A percentile compares a stretch with the other conserved stretches of the same genome.
phyloP scores from a whole-genome alignment of 2,797 vertebrate species.

The Falco rusticolus region DNA sequence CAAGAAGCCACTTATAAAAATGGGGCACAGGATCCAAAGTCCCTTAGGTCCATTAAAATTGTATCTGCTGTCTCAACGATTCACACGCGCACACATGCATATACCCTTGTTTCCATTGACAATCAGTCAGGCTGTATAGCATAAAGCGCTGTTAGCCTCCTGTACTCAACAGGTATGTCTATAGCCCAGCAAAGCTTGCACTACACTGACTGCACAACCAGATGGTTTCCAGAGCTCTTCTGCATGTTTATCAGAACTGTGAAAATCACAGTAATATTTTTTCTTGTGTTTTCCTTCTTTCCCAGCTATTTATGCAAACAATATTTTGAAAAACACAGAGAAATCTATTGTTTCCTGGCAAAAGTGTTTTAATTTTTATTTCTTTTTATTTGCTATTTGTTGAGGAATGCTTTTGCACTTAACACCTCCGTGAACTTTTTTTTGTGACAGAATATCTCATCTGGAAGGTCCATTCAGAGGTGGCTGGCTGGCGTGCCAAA shows the following conservation, averaged over 20 bases:
- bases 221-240: not conserved
- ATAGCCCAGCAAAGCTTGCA: not conserved
- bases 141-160: not conserved
- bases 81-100: not conserved
- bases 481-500: conserved; percentile 42
- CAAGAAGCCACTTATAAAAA: not conserved
- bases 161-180: not conserved
- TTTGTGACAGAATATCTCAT: conserved; percentile 43
- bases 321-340: conserved; percentile 33
- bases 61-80: not conserved
- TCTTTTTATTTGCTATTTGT: not conserved
- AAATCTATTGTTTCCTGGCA: not conserved
- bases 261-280: not conserved
- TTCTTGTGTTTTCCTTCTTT: not conserved
- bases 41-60: not conserved
- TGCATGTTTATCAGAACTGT: not conserved
- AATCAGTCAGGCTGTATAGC: not conserved
- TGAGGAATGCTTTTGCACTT: conserved; percentile 74
- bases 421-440: conserved; percentile 67
- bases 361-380: not conserved
- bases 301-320: conserved; percentile 11
- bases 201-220: not conserved
- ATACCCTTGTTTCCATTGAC: not conserved
- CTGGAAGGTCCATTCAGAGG: conserved; percentile 72
- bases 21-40: not conserved